These are phyloP conservation scores for Andrena chrysosceles DNA, from an alignment of 2,888 invertebrate genomes.

Conservation along the genomic window DNA sequence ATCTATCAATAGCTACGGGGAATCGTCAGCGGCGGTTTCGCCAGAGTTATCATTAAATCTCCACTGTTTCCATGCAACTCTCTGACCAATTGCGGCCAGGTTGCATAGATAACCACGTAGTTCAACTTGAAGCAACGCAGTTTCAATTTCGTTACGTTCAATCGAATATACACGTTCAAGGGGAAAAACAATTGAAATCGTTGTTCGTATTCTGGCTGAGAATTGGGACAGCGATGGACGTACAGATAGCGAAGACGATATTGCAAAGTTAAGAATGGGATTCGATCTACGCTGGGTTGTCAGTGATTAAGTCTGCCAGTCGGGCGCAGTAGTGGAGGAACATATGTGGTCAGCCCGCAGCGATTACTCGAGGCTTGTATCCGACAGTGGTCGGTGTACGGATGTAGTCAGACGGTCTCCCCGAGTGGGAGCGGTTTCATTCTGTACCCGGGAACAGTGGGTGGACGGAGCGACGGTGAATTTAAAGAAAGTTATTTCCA, in stretches of 20 bases:
- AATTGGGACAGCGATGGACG: not conserved
- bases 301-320: not conserved
- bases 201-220: not conserved
- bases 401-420: constrained; percentile 1
- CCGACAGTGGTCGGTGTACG: constrained; percentile 22
- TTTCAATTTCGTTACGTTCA: constrained; percentile 7
- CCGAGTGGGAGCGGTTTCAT: not conserved
- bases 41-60: constrained; percentile 63
- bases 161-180: not conserved
- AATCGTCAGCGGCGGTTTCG: constrained; percentile 53
- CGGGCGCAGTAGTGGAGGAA: constrained; percentile 22
- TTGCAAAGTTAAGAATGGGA: not conserved
- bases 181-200: constrained; percentile 2
- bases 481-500: too few species aligned
- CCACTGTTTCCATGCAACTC: constrained; percentile 23
- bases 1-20: constrained; percentile 55
- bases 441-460: not conserved
- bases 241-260: not conserved
- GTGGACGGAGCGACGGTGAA: too few species aligned
- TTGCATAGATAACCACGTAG: not conserved
- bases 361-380: constrained; percentile 9
- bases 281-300: not conserved
- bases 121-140: not conserved
- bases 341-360: constrained; percentile 42
- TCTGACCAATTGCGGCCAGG: constrained; percentile 19